Evolutionary conservation across 1,140 invertebrate genomes (phyloP), one percentile per base, ranked within the genome.

Genomic region (Tetraneura akinire): DNA sequence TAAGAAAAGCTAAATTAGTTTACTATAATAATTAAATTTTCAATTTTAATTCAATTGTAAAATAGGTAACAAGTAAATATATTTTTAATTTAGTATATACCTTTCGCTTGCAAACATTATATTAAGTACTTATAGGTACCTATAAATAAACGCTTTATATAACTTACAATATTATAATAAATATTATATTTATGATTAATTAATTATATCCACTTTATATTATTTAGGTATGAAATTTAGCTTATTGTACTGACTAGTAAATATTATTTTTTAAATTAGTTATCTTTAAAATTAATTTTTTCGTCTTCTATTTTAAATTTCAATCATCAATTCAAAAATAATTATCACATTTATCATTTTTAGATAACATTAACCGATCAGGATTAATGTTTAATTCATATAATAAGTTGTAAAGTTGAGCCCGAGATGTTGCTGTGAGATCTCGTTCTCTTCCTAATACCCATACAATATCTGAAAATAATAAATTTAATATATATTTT

Each of bases 351-450:
- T 90, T 89, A 80, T 85, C 86, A 83, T 90, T 90, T 83, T 90
- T 89, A 73, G 90, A 88, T 53, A 91, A 85, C 55, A 90, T 88
- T 80, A 91, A 86, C 81, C 90, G 86, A 82, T 91, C 90, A 3
- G 90, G 87, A 84, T 91, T 89, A 0, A 91, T 84, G 5, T 86
- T 85, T 62, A 89, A 84, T 74, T 87, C 86, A 80, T 86, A 85
- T 80, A 91, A 84, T 49, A 87, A 86, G 55, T 86, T 86, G 83
- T 91, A 91, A 42, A 91, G 87, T 81, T 88, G 85, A 32, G 88
- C 87, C 57, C 90, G 86, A 42, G 87, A 84, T n/a, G 84, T 83
- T 16, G 87, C 89, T 9, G 87, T 84, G 32, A 91, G 88, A 82
- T 91, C 89, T 62, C 87, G 87, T 64, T 87, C 82, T 49, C 89